These are phyloP conservation scores for Cordilura impudica DNA, from an alignment of 2,888 invertebrate species.

Conservation along the genomic window DNA sequence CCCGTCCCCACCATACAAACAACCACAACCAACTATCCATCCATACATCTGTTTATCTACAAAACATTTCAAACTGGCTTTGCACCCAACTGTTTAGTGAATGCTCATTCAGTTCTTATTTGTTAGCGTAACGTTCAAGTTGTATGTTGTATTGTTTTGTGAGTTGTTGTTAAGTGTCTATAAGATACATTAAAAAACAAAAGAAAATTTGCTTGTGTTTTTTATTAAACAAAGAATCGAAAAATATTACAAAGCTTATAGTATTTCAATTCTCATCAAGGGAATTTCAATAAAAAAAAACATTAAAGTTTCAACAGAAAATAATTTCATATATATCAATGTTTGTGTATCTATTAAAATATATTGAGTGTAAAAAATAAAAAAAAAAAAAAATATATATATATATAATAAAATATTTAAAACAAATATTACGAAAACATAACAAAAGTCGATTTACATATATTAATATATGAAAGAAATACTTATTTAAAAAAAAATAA, in stretches of 20 bases:
- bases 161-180: constrained; percentile 26
- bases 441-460: background rate
- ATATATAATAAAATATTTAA: background rate
- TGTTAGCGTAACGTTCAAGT: constrained; percentile 61
- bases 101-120: constrained; percentile 60
- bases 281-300: background rate
- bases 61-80: constrained; percentile 53
- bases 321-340: background rate
- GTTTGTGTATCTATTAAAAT: background rate
- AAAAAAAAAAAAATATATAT: background rate
- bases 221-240: background rate
- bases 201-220: background rate
- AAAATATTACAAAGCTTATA: background rate
- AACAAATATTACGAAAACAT: background rate
- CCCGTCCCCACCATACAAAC: background rate
- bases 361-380: background rate
- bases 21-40: background rate
- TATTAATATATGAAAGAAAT: too few relatives aligned
- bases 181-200: constrained; percentile 38
- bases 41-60: constrained; percentile 49
- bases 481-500: background rate
- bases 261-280: background rate
- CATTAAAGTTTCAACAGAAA: background rate
- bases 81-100: constrained; percentile 56
- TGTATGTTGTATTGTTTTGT: constrained; percentile 31